phyloP scores from a whole-genome alignment of 2,888 invertebrate genomes.

The Onthophagus sagittarius region DNA sequence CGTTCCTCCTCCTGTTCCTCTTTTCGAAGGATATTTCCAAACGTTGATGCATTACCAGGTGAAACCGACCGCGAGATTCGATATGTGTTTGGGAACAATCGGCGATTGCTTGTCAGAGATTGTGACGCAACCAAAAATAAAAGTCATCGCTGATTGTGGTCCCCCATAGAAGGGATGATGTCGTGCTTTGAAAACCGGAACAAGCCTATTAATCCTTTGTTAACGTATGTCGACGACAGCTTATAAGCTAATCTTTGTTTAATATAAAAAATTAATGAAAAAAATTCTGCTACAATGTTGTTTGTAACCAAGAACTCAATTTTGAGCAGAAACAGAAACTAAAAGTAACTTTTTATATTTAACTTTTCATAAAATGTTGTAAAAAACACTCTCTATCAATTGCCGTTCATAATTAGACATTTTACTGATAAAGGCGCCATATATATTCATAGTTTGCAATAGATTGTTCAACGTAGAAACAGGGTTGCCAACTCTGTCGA shows the following conservation, averaged over 20 bases:
- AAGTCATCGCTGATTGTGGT: background rate
- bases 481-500: no score
- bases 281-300: no score
- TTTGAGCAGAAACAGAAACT: no score
- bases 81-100: background rate
- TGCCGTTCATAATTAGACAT: no score
- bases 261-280: no score
- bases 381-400: no score
- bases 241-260: background rate
- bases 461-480: no score
- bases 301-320: no score
- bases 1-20: background rate
- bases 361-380: no score
- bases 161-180: background rate
- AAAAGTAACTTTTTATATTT: no score
- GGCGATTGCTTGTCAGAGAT: background rate
- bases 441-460: no score
- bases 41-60: background rate
- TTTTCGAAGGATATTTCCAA: background rate
- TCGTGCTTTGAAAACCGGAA: background rate
- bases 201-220: background rate
- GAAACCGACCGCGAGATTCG: background rate
- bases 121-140: background rate
- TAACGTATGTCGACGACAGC: background rate
- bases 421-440: no score